Percentiles rank a stretch among this genome's conserved stretches.
Evolutionary conservation across 2,113 vertebrate species (phyloP).

Genomic region (Sarotherodon lohbergeri): DNA sequence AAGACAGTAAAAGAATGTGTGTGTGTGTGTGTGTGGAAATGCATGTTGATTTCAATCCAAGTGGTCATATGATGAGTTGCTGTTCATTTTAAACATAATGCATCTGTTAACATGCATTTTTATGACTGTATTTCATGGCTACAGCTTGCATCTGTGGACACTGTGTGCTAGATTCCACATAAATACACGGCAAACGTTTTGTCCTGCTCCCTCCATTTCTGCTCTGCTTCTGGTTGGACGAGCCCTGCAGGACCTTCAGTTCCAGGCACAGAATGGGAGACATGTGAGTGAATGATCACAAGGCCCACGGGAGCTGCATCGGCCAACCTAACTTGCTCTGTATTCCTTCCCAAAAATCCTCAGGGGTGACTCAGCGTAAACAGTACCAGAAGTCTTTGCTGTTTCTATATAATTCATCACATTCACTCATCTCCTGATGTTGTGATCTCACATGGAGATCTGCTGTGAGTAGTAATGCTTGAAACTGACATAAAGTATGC

Average conservation of each 20-base stretch:
- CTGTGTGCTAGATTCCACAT: background rate
- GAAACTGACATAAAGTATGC: background rate
- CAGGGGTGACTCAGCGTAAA: slow-evolving; percentile 40
- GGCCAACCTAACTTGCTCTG: slow-evolving; percentile 8
- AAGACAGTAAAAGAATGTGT: background rate
- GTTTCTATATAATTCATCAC: background rate
- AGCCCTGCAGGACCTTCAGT: slow-evolving; percentile 1
- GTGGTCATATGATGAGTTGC: slow-evolving; percentile 24
- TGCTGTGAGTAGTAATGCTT: background rate
- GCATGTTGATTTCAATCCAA: slow-evolving; percentile 27
- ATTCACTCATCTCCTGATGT: background rate
- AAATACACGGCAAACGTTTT: background rate
- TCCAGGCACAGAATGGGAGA: slow-evolving; percentile 18
- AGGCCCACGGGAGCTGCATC: slow-evolving; percentile 8
- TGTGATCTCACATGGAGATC: slow-evolving; percentile 29
- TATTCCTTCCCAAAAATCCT: slow-evolving; percentile 20
- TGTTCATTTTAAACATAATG: background rate
- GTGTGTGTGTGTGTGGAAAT: slow-evolving; percentile 3
- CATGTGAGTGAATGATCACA: slow-evolving; percentile 68
- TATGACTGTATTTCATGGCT: background rate
- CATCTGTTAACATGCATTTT: slow-evolving; percentile 8
- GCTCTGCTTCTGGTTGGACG: background rate
- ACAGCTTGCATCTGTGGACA: background rate
- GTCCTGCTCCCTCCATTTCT: background rate
- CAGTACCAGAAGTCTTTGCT: background rate